phyloP scores from a whole-genome alignment of 2,113 vertebrate species.

The Carassius carassius region DNA sequence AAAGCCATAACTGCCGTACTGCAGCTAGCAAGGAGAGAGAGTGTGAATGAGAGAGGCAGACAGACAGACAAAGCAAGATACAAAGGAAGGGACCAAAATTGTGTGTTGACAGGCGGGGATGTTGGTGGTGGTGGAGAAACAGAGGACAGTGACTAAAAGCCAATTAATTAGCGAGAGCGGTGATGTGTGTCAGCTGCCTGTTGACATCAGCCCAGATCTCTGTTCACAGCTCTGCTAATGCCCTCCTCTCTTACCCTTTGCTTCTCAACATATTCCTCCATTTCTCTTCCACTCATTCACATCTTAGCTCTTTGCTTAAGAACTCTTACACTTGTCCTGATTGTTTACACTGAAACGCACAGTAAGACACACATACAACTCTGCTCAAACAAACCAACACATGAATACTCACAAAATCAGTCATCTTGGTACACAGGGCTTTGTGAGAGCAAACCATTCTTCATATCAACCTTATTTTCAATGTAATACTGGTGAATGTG shows the following conservation, averaged over 20 bases:
- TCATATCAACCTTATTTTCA: neutral
- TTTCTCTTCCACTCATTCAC: slow-evolving; percentile 5
- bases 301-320: slow-evolving; percentile 17
- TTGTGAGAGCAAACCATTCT: neutral
- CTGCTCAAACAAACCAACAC: slow-evolving; percentile 43
- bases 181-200: slow-evolving; percentile 78
- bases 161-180: slow-evolving; percentile 80
- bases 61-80: slow-evolving; percentile 3
- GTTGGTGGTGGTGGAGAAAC: neutral
- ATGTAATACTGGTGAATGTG: too few species aligned
- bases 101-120: slow-evolving; percentile 32
- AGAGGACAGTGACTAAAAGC: slow-evolving; percentile 77
- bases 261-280: slow-evolving; percentile 1
- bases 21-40: slow-evolving; percentile 10
- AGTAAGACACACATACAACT: slow-evolving; percentile 34
- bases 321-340: neutral
- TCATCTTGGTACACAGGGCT: slow-evolving; percentile 8
- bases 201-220: slow-evolving; percentile 79
- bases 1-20: neutral
- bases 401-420: neutral
- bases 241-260: slow-evolving; percentile 34
- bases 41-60: slow-evolving; percentile 11
- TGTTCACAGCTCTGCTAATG: slow-evolving; percentile 63
- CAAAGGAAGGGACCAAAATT: slow-evolving; percentile 40
- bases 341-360: slow-evolving; percentile 34